phyloP scores from a whole-genome alignment of 2,888 invertebrate species.

The Chromoteleia sp. region DNA sequence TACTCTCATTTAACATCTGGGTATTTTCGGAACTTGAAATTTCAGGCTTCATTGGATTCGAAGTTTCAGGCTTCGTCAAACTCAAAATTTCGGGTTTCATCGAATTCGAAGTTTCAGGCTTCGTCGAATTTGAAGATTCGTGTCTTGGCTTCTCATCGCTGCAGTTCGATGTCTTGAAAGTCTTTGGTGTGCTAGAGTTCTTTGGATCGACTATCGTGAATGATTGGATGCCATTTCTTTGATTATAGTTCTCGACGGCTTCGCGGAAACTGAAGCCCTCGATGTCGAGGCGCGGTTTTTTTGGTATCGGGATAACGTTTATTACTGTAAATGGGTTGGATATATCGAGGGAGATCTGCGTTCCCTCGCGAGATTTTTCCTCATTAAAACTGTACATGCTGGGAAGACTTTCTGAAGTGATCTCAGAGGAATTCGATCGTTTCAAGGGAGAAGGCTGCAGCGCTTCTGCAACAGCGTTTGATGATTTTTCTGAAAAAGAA shows the following conservation, averaged over 20 bases:
- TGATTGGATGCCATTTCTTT: neutral
- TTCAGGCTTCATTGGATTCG: too few relatives aligned
- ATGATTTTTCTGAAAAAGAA: too few relatives aligned
- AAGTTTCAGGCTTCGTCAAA: too few relatives aligned
- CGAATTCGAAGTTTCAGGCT: too few relatives aligned
- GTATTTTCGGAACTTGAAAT: too few relatives aligned
- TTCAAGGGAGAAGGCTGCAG: neutral
- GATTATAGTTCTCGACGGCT: slow-evolving; percentile 31
- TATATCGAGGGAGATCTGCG: neutral
- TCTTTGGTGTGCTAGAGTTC: slow-evolving; percentile 43
- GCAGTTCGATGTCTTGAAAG: neutral
- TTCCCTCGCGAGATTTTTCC: slow-evolving; percentile 71
- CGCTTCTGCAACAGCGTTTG: neutral
- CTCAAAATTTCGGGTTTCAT: too few relatives aligned
- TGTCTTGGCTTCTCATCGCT: neutral
- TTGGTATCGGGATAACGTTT: slow-evolving; percentile 64
- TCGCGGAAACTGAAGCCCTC: slow-evolving; percentile 41
- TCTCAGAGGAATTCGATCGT: slow-evolving; percentile 5
- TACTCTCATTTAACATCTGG: too few relatives aligned
- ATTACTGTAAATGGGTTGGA: slow-evolving; percentile 50
- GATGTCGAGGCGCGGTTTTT: slow-evolving; percentile 54
- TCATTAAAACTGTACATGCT: slow-evolving; percentile 75
- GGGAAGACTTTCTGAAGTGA: slow-evolving; percentile 19
- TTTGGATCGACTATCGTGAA: neutral
- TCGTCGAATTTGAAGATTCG: neutral